Evolutionary conservation across 2,113 vertebrate genomes (phyloP).

Genomic region (Nothocercus julius): DNA sequence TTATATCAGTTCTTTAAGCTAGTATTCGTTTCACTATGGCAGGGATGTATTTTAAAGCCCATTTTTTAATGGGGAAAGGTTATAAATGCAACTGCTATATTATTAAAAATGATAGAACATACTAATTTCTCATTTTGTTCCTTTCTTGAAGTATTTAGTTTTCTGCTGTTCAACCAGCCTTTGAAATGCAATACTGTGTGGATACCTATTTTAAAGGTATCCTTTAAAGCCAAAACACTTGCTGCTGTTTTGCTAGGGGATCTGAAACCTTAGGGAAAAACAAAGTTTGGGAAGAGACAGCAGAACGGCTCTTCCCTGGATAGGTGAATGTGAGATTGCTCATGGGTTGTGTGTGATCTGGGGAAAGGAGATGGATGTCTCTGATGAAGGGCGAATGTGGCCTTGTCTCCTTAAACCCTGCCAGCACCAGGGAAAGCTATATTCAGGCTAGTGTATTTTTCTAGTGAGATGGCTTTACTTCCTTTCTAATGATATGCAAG

Average conservation of each 20-base stretch:
- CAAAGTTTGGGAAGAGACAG: background rate
- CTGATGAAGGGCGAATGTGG: background rate
- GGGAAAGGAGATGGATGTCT: background rate
- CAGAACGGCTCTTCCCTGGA: background rate
- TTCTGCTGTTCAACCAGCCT: background rate
- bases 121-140: background rate
- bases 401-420: background rate
- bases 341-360: rapidly evolving
- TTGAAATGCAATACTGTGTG: background rate
- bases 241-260: background rate
- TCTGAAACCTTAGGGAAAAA: background rate
- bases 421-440: background rate
- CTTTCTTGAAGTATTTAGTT: background rate
- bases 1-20: background rate
- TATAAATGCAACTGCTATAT: background rate
- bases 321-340: background rate
- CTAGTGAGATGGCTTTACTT: background rate
- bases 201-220: background rate
- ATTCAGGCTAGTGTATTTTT: background rate
- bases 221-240: background rate
- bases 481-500: background rate
- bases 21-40: background rate
- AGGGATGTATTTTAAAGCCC: background rate
- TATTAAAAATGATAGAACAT: background rate
- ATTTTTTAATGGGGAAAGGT: background rate